phyloP scores from a whole-genome alignment of 92 coral and sea anemone species.

The Hydrozoanthus gracilis region DNA sequence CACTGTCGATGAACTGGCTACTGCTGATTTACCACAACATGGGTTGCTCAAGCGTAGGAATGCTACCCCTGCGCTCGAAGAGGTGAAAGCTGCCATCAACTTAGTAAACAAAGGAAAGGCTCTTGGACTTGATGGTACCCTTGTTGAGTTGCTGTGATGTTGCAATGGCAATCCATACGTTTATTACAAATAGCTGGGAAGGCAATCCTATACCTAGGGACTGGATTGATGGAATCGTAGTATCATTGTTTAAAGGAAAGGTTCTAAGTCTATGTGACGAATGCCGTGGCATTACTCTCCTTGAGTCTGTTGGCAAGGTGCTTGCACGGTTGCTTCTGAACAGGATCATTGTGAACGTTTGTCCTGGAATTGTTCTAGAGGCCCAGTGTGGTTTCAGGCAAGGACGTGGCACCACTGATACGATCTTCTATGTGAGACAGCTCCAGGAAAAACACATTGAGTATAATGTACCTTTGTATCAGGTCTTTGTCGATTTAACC shows the following conservation, averaged over 20 bases:
- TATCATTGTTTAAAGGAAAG: background rate
- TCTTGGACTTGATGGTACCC: background rate
- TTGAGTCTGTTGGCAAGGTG: background rate
- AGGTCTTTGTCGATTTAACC: background rate
- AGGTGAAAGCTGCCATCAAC: too few relatives aligned
- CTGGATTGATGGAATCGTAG: background rate
- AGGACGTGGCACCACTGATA: background rate
- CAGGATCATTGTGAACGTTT: background rate
- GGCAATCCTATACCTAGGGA: background rate
- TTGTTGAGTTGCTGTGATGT: background rate
- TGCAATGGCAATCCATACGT: background rate
- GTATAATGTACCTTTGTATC: background rate
- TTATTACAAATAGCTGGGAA: background rate
- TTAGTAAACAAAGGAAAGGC: too few relatives aligned
- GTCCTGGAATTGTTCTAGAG: background rate
- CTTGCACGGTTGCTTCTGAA: background rate
- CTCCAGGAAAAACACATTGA: too few relatives aligned
- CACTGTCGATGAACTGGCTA: too few relatives aligned
- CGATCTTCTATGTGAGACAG: background rate
- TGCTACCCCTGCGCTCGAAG: too few relatives aligned
- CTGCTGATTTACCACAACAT: too few relatives aligned
- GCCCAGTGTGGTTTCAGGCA: background rate
- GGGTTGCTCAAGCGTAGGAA: too few relatives aligned
- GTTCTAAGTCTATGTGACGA: too few relatives aligned
- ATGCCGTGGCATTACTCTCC: background rate